phyloP scores from a whole-genome alignment of 1,140 invertebrate species.

The Drosophila bocki region DNA sequence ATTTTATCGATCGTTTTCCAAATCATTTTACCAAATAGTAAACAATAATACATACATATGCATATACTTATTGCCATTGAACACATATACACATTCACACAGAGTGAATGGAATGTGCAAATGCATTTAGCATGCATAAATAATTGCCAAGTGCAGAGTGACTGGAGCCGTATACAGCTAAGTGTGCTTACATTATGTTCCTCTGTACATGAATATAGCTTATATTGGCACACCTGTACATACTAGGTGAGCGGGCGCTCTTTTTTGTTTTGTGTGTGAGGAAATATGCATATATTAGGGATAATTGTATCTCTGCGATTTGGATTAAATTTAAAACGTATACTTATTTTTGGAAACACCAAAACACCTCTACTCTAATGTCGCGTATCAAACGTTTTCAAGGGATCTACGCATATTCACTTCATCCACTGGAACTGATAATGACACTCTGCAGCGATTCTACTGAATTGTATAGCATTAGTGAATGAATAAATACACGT shows the following conservation, averaged over 20 bases:
- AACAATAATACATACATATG: neutral
- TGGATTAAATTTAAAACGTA: neutral
- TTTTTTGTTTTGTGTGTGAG: neutral
- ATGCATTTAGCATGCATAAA: slow-evolving; percentile 14
- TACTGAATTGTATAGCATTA: neutral
- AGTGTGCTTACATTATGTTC: neutral
- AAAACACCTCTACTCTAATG: no score
- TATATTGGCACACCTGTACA: neutral
- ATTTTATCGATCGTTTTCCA: neutral
- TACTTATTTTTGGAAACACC: no score
- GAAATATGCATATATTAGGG: neutral
- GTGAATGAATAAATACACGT: neutral
- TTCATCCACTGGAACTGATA: no score
- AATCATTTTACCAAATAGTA: neutral
- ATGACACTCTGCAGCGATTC: neutral
- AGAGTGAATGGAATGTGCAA: neutral
- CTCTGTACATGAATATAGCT: neutral
- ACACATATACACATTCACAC: neutral
- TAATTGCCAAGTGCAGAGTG: neutral
- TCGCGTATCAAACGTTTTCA: no score
- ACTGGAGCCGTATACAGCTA: neutral
- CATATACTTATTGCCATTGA: neutral
- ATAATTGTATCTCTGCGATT: neutral
- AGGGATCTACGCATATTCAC: no score
- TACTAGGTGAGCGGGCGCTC: neutral